A percentile compares a stretch with the other conserved stretches of the same genome.
phyloP scores from a whole-genome alignment of 2,797 vertebrate species.

The Fistularia tabacaria region DNA sequence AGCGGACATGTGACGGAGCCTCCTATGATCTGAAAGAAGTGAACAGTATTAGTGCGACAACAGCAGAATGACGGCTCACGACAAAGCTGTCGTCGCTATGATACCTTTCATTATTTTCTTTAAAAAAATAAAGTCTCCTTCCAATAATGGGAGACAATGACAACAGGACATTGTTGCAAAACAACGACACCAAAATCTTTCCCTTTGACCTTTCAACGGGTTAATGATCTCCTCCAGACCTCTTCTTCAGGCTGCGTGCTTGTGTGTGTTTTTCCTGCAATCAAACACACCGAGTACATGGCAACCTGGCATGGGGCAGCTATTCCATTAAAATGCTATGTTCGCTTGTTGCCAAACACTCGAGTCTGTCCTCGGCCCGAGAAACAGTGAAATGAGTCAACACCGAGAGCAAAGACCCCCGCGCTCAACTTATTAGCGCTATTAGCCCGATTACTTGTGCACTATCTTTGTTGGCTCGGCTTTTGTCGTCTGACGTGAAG shows the following conservation, averaged over 20 bases:
- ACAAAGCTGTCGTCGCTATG: too few relatives aligned
- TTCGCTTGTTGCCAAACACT: conserved; percentile 73
- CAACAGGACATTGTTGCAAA: conserved; percentile 18
- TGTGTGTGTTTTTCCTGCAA: conserved; percentile 57
- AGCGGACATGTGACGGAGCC: conserved; percentile 68
- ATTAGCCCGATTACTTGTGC: conserved; percentile 77
- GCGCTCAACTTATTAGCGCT: conserved; percentile 77
- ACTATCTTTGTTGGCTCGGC: conserved; percentile 69
- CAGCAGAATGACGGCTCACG: too few relatives aligned
- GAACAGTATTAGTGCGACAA: too few relatives aligned
- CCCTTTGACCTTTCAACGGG: conserved; percentile 31
- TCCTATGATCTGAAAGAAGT: conserved; percentile 36
- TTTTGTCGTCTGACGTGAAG: conserved; percentile 60
- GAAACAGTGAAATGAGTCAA: conserved; percentile 78
- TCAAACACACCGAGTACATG: conserved; percentile 61
- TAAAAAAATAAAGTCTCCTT: too few relatives aligned
- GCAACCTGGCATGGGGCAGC: conserved; percentile 62
- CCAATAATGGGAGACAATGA: conserved; percentile 8
- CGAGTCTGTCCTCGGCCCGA: conserved; percentile 74
- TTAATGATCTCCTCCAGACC: conserved; percentile 69
- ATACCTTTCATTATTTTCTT: too few relatives aligned
- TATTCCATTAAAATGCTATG: conserved; percentile 70
- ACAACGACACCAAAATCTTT: conserved; percentile 38
- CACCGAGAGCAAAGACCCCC: conserved; percentile 64
- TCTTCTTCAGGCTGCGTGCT: conserved; percentile 34